Conservation (phyloP, 2,797 vertebrate genomes). For the Centroberyx gerrardi region DNA sequence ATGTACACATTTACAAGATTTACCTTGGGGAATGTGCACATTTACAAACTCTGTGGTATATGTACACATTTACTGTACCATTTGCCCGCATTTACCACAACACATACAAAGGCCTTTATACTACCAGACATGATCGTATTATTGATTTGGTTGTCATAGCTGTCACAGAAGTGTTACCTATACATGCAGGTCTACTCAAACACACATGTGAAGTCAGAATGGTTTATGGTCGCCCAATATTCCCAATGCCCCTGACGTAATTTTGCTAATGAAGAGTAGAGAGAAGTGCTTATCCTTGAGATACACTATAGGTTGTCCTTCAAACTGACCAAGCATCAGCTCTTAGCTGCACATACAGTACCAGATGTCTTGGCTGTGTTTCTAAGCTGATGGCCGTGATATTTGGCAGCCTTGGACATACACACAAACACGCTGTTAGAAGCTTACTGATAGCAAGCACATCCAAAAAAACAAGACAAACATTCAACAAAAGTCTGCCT, state of each 20-base stretch:
- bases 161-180: too few relatives aligned
- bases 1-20: too few relatives aligned
- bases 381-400: slow-evolving; percentile 12
- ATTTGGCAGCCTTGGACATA: slow-evolving; percentile 34
- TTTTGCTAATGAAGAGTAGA: not conserved
- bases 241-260: not conserved
- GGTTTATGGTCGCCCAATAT: too few relatives aligned
- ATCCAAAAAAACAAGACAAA: not conserved
- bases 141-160: too few relatives aligned
- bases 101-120: too few relatives aligned
- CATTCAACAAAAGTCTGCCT: not conserved
- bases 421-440: slow-evolving; percentile 26
- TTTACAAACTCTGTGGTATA: too few relatives aligned
- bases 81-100: too few relatives aligned
- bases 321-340: slow-evolving; percentile 6
- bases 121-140: too few relatives aligned
- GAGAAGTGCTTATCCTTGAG: slow-evolving; percentile 9
- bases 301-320: not conserved
- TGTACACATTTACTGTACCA: too few relatives aligned
- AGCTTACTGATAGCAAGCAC: slow-evolving; percentile 1
- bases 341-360: slow-evolving; percentile 9
- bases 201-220: too few relatives aligned
- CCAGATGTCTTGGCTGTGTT: slow-evolving; percentile 25
- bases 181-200: too few relatives aligned
- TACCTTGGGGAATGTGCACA: too few relatives aligned